Conservation (phyloP, 2,888 invertebrate species). For the Salpingus planirostris region DNA sequence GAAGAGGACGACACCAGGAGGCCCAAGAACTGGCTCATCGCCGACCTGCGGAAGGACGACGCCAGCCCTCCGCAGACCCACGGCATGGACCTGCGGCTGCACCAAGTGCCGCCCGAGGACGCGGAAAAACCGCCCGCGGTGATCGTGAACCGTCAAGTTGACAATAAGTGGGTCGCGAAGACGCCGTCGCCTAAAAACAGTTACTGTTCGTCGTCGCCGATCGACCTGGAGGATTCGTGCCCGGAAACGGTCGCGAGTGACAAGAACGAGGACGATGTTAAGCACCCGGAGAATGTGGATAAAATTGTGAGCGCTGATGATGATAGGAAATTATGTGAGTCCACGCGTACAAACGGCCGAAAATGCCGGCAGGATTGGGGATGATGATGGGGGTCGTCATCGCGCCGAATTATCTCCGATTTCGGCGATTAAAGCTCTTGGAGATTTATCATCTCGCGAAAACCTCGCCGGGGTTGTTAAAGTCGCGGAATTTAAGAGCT, state of each 20-base stretch:
- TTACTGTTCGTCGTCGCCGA: constrained; percentile 26
- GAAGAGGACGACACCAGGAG: constrained; percentile 32
- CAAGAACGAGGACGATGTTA: constrained; percentile 23
- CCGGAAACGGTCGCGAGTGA: constrained; percentile 30
- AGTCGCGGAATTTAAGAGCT: no score
- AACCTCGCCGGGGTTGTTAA: no score
- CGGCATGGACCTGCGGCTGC: constrained; percentile 33
- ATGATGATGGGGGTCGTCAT: no score
- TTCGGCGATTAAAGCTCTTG: no score
- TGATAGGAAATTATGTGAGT: constrained; percentile 29
- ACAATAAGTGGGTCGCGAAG: constrained; percentile 26
- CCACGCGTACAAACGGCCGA: no score
- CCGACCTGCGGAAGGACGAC: constrained; percentile 29
- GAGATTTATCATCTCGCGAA: no score
- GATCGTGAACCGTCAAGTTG: constrained; percentile 4
- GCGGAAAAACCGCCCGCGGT: constrained; percentile 1
- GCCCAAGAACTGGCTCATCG: constrained; percentile 41
- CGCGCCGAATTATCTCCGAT: no score
- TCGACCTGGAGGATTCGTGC: constrained; percentile 36
- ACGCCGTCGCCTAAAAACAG: constrained; percentile 25
- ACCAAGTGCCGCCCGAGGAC: constrained; percentile 6
- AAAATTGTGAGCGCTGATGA: constrained; percentile 22
- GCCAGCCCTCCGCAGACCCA: constrained; percentile 15
- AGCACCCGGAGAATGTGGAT: constrained; percentile 25
- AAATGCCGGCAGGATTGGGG: no score